Evolutionary conservation across 2,797 vertebrate genomes (phyloP).

Genomic region (Microctenopoma lineatum): DNA sequence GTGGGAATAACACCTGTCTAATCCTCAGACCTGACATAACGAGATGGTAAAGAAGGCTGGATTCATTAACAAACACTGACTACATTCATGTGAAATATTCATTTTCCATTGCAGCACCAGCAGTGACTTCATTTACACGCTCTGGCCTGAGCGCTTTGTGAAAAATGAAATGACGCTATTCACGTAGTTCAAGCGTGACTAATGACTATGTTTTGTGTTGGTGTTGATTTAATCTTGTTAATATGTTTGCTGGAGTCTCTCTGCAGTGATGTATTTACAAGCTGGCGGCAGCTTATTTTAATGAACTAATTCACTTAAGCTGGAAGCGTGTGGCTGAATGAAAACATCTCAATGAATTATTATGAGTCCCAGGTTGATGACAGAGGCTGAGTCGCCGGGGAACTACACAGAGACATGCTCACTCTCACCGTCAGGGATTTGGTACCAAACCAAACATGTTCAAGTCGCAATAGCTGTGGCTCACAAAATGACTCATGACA

Average conservation of each 20-base stretch:
- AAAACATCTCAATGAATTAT: conserved; percentile 63
- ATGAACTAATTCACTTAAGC: conserved; percentile 57
- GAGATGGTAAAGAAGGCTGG: conserved; percentile 63
- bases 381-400: conserved; percentile 20
- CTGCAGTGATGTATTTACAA: conserved; percentile 58
- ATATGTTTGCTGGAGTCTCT: conserved; percentile 42
- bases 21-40: conserved; percentile 50
- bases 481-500: conserved; percentile 49
- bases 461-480: conserved; percentile 19
- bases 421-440: conserved; percentile 24
- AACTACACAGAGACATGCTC: conserved; percentile 28
- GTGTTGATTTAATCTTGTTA: conserved; percentile 68
- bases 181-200: conserved; percentile 48
- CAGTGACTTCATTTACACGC: conserved; percentile 66
- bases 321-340: conserved; percentile 41
- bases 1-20: conserved; percentile 56
- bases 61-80: conserved; percentile 70
- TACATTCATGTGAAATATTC: conserved; percentile 65
- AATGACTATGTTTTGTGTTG: conserved; percentile 47
- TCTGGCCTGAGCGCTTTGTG: conserved; percentile 47
- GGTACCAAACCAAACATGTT: conserved; percentile 32
- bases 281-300: conserved; percentile 39
- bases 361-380: conserved; percentile 47
- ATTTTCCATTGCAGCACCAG: conserved; percentile 62
- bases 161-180: conserved; percentile 66